Percentiles rank a stretch among this genome's conserved stretches.
phyloP scores from a whole-genome alignment of 1,140 invertebrate species.

The Drosophila dunni region DNA sequence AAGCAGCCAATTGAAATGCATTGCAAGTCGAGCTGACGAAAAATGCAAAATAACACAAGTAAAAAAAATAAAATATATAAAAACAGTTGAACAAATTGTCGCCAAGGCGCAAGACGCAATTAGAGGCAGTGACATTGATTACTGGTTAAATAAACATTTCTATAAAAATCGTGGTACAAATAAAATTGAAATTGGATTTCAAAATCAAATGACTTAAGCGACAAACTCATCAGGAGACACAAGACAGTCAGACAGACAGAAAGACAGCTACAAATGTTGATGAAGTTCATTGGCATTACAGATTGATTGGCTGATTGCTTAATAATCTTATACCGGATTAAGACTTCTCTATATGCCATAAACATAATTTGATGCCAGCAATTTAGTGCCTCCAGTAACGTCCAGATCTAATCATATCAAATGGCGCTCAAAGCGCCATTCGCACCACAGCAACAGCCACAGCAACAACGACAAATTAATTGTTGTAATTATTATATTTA shows the following conservation, averaged over 20 bases:
- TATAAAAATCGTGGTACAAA: conserved; percentile 14
- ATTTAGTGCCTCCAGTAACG: conserved; percentile 25
- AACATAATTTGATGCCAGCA: conserved; percentile 45
- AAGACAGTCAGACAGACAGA: background rate
- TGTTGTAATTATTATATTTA: conserved; percentile 36
- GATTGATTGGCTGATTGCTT: conserved; percentile 79
- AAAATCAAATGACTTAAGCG: conserved; percentile 47
- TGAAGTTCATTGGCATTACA: conserved; percentile 74
- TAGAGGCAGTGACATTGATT: conserved; percentile 71
- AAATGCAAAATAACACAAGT: conserved; percentile 52
- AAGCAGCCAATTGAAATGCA: conserved; percentile 75
- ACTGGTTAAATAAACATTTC: conserved; percentile 24
- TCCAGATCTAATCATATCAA: conserved; percentile 52
- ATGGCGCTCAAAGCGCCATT: conserved; percentile 48
- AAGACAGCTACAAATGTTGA: background rate
- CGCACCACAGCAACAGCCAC: conserved; percentile 27
- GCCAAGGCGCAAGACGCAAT: conserved; percentile 56
- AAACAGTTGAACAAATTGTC: conserved; percentile 34
- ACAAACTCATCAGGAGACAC: conserved; percentile 25
- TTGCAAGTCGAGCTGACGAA: conserved; percentile 50
- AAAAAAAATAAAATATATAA: too few species aligned
- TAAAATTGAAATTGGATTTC: conserved; percentile 20
- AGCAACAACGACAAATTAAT: conserved; percentile 31
- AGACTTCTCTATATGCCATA: conserved; percentile 19
- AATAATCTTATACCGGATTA: conserved; percentile 73